Conservation (phyloP, 2,113 vertebrate genomes). For the Arizona elegans region DNA sequence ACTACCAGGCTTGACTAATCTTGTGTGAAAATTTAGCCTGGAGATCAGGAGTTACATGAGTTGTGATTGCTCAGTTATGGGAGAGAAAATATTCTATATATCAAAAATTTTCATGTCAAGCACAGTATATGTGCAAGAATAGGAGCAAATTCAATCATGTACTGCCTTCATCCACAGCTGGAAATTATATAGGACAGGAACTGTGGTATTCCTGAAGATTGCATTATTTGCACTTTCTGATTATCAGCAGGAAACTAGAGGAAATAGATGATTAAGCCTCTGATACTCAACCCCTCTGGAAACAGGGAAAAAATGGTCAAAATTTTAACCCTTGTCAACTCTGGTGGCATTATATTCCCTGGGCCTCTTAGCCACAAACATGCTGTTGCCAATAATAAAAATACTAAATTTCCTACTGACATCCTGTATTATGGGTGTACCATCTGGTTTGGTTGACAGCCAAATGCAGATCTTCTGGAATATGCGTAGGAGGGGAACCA, state of each 20-base stretch:
- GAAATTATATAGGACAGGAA: background rate
- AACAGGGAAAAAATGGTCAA: background rate
- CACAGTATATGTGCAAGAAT: background rate
- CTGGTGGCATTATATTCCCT: background rate
- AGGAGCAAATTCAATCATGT: background rate
- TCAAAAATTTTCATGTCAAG: background rate
- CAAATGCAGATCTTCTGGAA: background rate
- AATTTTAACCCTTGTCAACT: background rate
- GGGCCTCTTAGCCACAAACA: background rate
- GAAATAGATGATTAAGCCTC: background rate
- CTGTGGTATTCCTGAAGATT: background rate
- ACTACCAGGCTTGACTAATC: background rate
- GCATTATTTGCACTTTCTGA: background rate
- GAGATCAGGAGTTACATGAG: background rate
- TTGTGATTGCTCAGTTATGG: no score
- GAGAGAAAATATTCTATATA: background rate
- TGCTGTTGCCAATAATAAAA: background rate
- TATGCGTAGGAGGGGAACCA: background rate
- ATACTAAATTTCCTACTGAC: background rate
- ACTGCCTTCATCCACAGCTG: background rate
- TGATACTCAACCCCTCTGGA: background rate
- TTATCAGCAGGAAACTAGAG: background rate
- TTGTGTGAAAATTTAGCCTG: background rate
- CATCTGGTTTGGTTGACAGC: background rate
- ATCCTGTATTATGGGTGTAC: background rate